Conservation (phyloP, 64 coral and sea anemone species). For the Stichodactyla mertensii region DNA sequence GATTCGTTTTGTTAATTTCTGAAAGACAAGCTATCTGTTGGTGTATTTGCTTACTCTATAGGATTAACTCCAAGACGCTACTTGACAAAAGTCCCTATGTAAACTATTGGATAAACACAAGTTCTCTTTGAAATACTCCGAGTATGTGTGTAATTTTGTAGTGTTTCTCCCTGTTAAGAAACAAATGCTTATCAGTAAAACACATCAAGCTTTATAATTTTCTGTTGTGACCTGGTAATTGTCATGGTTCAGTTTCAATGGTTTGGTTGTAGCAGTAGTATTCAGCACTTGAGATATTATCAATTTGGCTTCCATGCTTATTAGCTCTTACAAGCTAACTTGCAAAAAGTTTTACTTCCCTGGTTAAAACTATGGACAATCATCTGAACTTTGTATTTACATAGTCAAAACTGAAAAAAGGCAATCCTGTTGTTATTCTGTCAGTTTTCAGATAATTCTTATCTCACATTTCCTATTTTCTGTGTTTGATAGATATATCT, state of each 20-base stretch:
- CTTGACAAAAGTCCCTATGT: background rate
- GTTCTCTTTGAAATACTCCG: background rate
- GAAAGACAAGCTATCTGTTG: background rate
- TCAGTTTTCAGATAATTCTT: background rate
- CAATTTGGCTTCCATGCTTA: background rate
- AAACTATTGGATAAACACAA: background rate
- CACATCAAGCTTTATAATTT: constrained; percentile 1
- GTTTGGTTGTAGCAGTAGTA: constrained; percentile 4
- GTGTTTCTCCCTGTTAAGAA: constrained; percentile 1
- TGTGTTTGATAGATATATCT: background rate
- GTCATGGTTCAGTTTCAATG: constrained; percentile 14
- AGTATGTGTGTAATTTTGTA: constrained; percentile 1
- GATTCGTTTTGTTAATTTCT: constrained; percentile 5
- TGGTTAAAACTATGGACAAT: background rate
- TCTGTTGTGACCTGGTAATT: constrained; percentile 13
- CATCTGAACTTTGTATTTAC: background rate
- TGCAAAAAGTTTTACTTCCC: background rate
- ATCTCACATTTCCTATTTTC: background rate
- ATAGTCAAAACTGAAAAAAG: background rate
- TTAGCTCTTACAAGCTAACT: background rate
- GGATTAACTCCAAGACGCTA: background rate
- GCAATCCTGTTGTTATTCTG: background rate
- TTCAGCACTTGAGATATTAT: constrained; percentile 19
- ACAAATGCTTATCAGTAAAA: constrained; percentile 24
- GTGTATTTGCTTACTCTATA: constrained; percentile 20